Base-by-base conservation (phyloP, 2,888 invertebrate species). In the Drosophila meridionalis region DNA sequence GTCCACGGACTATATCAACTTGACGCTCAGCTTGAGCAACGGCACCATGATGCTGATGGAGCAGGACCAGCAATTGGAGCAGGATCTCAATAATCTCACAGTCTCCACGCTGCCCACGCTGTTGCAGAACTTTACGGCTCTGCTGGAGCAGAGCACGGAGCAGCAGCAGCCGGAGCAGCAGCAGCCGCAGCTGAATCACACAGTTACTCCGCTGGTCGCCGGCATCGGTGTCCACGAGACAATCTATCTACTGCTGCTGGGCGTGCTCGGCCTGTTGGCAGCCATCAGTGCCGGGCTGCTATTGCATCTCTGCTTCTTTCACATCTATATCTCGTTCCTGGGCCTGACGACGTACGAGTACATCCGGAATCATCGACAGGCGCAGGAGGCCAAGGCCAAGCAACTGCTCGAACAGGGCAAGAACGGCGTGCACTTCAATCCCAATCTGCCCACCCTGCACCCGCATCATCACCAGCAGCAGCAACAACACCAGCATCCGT, bases 341-440 rank as follows among this genome's bases (percentile, higher is more conserved):
- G 98, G 97, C 2, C 94, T 98, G 52, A 97, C 98, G 28, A 98
- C 98, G 0, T 98, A 98, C 93, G 98, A 98, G 91, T 98, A 98
- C 93, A 97, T 98, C 58, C 90, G 94, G 56, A 94, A 93, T 73
- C 93, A 94, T 87, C 93, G 94, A 1, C 94, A 94, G 83, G 87
- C 89, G 4, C 91, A 91, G 67, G 92, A 92, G 78, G 87, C 90
- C 26, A 92, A 89, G 69, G 83, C 83, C 20, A 92, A 91, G 34
- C 77, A 89, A 64, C 60, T 78, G 45, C 59, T 78, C 42, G 89
- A 84, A 28, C 82, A 74, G 63, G 81, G 72, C 42, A 87, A 86
- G 42, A 86, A 74, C 5, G 70, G 73, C 4, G 90, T 86, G 0
- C 89, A 88, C 50, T 90, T 90, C 20, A 77, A 86, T 55, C 66